phyloP scores from a whole-genome alignment of 2,888 invertebrate genomes.

The Cerceris ruficornis region DNA sequence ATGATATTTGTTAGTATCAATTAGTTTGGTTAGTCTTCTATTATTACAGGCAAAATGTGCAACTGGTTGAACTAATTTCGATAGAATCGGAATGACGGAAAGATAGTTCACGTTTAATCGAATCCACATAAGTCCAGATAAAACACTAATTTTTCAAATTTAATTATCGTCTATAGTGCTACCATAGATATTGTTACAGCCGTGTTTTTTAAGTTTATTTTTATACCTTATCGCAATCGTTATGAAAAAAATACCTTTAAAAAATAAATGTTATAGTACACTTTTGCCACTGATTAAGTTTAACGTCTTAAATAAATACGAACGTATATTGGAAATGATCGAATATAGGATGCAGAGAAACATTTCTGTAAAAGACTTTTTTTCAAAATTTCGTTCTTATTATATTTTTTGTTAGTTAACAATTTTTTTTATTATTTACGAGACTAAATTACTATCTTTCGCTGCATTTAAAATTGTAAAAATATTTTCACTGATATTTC shows the following conservation, averaged over 20 bases:
- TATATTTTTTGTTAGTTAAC: constrained; percentile 1
- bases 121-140: not conserved
- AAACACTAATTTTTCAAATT: constrained; percentile 23
- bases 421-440: constrained; percentile 7
- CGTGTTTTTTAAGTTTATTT: constrained; percentile 23
- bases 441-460: constrained; percentile 22
- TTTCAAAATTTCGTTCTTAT: not conserved
- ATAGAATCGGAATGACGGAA: constrained; percentile 34
- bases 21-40: constrained; percentile 26
- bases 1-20: constrained; percentile 25
- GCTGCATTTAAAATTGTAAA: constrained; percentile 46
- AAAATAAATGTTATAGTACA: constrained; percentile 17
- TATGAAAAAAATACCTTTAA: constrained; percentile 18
- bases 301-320: constrained; percentile 17
- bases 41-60: constrained; percentile 35
- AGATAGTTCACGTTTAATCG: constrained; percentile 8
- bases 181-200: constrained; percentile 19
- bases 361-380: not conserved
- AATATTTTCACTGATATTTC: constrained; percentile 16
- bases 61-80: constrained; percentile 29
- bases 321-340: not conserved
- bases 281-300: constrained; percentile 17
- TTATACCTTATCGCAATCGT: constrained; percentile 25
- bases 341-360: not conserved
- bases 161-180: constrained; percentile 21